Percentiles rank a stretch among this genome's conserved stretches.
Conservation (phyloP, 2,797 vertebrate species). For the Poecilia wingei region DNA sequence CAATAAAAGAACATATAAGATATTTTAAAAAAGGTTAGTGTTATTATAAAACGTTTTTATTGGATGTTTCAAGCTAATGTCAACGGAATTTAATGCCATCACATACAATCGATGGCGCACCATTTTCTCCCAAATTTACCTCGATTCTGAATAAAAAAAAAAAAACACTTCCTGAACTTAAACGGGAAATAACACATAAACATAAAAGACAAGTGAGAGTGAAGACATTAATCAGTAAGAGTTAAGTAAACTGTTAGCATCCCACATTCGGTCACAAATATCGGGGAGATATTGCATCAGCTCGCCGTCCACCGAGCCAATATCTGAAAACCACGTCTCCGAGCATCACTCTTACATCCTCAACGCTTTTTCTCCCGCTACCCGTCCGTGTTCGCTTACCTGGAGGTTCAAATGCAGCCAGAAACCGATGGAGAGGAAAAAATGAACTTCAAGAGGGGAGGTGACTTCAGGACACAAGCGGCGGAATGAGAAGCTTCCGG, state of each 20-base stretch:
- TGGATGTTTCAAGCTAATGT: too few relatives aligned
- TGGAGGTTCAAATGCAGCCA: not conserved
- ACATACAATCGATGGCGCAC: not conserved
- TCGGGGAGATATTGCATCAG: conserved; percentile 53
- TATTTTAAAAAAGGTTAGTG: not conserved
- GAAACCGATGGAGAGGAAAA: not conserved
- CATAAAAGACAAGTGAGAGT: not conserved
- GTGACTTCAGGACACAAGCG: not conserved
- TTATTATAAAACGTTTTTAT: not conserved
- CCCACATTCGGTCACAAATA: not conserved
- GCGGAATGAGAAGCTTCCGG: not conserved
- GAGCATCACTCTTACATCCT: fast-evolving
- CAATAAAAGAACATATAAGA: not conserved
- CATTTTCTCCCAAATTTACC: not conserved
- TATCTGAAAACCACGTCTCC: not conserved
- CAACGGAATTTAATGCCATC: not conserved
- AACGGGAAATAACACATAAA: not conserved
- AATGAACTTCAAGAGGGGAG: not conserved
- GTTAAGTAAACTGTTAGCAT: not conserved
- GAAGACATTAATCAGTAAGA: not conserved
- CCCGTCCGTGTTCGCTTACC: conserved; percentile 51
- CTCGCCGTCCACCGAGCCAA: not conserved
- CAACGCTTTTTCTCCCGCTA: fast-evolving
- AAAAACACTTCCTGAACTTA: not conserved
- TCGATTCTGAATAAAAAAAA: not conserved